Evolutionary conservation across 2,888 invertebrate genomes (phyloP), one percentile per base, ranked within the genome.

Genomic region (Conchocele bisecta): DNA sequence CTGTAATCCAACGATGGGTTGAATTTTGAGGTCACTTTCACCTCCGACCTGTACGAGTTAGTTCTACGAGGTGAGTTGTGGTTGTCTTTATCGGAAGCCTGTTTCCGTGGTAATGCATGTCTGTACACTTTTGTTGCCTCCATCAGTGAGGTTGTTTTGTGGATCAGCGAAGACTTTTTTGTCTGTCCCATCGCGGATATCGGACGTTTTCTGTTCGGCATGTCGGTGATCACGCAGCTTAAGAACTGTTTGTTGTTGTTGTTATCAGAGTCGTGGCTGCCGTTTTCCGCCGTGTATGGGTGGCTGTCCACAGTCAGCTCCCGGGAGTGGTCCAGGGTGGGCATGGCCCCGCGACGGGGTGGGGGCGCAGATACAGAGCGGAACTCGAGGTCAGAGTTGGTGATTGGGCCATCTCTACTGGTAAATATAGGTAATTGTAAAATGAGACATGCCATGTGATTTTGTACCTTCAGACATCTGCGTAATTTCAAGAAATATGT

Each of bases 1-100:
- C 59, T 61, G 64, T 79, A 80, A 13, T 84, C 84, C 53, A 81
- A 42, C 1, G 81, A 75, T 3, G 82, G 81, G 46, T 68, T 75
- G 46, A 64, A 75, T 57, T 80, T 79, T 4, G 77, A 71, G 65
- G 70, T 63, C 15, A 50, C 60, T 7, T 75, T 72, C 51, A 50
- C 75, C 20, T 83, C 83, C 5, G 75, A 65, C 48, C 63, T 72
- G 42, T 61, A 57, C n/a, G 60, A 26, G 22, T 29, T 51, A n/a
- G 17, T 57, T 13, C 28, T 29, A 9, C 65, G 46, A 26, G 69
- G 64, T 20, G 48, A 53, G 9, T 60, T 42, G 17, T 54, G 33
- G 24, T 56, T 35, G 15, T 74, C 73, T 15, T 35, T 33, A 22
- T 61, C 63, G n/a, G 46, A 11, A n/a, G 37, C n/a, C 3, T 51